Evolutionary conservation across 2,797 vertebrate species (phyloP), one percentile per base, ranked within the genome.

Genomic region (Merluccius polli): DNA sequence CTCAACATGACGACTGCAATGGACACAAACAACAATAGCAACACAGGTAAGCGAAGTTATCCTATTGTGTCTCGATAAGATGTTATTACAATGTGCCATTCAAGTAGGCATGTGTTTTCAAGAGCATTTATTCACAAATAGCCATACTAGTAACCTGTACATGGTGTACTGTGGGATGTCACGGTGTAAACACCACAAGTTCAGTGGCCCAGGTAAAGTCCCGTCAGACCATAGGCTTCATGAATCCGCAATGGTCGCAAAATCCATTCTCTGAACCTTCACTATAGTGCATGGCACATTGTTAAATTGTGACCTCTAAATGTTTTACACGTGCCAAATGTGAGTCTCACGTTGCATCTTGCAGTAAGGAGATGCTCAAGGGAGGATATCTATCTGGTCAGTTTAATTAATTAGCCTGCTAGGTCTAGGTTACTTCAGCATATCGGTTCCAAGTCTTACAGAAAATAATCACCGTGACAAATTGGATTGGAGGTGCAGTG

Each of bases 1-100:
- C 35, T 70, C 74, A 75, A 72, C 78, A 79, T 36, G 29, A 78
- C 59, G 18, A 76, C 70, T 7, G 82, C 63, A 52, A 81, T 79
- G 83, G 84, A 88, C 75, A 73, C 79, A 36, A 87, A 76, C 76
- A 83, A 84, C 79, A 82, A 82, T 48, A 77, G 65, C 78, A 80
- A 71, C 78, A 68, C 80, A 84, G 84, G 86, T 87, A 85, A 83
- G 70, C 32, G 65, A 3, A 31, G 18, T 21, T 36, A 6, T 65
- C 11, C 13, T 36, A 3, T 32, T 31, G 65, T 41, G 52, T 63
- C 21, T 63, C 24, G 24, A 12, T 65, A 2, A 27, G n/a, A 65
- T 27, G 59, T 52, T 5, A 21, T 21, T 2, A 52, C 44, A 65
- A 65, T 65, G 59, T 27, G 10, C 59, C 59, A 27, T 27, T 27